These are phyloP conservation scores for Pangasius djambal DNA, from an alignment of 2,797 vertebrate species.

Conservation along the genomic window DNA sequence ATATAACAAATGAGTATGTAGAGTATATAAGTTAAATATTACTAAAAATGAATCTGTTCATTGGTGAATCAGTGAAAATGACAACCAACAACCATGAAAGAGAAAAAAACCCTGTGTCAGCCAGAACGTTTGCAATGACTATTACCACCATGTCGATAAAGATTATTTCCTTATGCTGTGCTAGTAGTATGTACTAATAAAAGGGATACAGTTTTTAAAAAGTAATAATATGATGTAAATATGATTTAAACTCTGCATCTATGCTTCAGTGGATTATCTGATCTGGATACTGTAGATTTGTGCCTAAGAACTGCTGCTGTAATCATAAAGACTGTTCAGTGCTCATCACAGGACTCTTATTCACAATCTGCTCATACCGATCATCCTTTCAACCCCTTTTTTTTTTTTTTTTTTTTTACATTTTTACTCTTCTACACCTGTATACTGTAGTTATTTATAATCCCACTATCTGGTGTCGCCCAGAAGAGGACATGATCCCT, in stretches of 20 bases:
- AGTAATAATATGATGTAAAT: background rate
- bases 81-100: background rate
- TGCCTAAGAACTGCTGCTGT: background rate
- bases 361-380: background rate
- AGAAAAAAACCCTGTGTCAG: background rate
- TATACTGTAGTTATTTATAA: background rate
- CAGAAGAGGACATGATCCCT: background rate
- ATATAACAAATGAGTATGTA: background rate
- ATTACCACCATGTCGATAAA: background rate
- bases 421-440: background rate
- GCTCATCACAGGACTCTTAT: background rate
- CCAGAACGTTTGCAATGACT: background rate
- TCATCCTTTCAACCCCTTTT: background rate
- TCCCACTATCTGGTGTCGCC: background rate
- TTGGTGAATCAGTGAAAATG: background rate
- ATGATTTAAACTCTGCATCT: background rate
- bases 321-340: background rate
- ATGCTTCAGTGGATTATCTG: background rate
- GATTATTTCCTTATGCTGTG: background rate
- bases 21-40: background rate
- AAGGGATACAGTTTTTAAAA: background rate
- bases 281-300: background rate
- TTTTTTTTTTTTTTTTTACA: background rate
- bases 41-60: background rate
- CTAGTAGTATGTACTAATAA: background rate